Percentiles rank a stretch among this genome's conserved stretches.
These are phyloP conservation scores for Cyrtodaria siliqua DNA, from an alignment of 2,888 invertebrate genomes.

Conservation along the genomic window DNA sequence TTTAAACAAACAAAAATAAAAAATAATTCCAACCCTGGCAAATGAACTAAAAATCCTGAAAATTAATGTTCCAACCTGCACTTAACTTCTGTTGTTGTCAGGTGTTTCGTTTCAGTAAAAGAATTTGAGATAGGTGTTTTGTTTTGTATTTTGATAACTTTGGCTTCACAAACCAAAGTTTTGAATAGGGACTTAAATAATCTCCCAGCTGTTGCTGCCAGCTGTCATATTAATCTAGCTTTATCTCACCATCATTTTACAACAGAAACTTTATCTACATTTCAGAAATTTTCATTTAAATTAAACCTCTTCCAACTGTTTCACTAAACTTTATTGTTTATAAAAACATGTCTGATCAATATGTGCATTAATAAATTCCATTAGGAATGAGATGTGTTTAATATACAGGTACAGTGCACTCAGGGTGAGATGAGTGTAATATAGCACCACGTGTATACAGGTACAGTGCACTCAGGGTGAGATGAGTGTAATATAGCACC, in stretches of 20 bases:
- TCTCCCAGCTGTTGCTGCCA: slow-evolving; percentile 39
- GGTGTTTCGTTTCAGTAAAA: slow-evolving; percentile 38
- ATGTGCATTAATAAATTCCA: too few species aligned
- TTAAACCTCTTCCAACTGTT: neutral
- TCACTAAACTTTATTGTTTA: neutral
- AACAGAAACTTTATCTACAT: slow-evolving; percentile 22
- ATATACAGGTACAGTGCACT: too few species aligned
- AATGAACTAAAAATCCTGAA: too few species aligned
- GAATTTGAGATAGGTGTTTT: slow-evolving; percentile 33
- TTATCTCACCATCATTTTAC: slow-evolving; percentile 42
- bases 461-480: too few species aligned
- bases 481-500: too few species aligned
- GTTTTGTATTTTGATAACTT: slow-evolving; percentile 39
- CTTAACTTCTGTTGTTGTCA: slow-evolving; percentile 17
- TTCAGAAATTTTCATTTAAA: neutral
- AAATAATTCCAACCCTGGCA: too few species aligned
- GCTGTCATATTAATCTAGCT: slow-evolving; percentile 45
- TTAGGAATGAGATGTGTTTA: too few species aligned
- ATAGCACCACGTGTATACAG: too few species aligned
- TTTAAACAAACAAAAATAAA: too few species aligned
- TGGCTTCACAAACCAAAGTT: slow-evolving; percentile 36
- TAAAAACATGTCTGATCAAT: too few species aligned
- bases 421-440: too few species aligned
- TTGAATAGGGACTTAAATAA: slow-evolving; percentile 45
- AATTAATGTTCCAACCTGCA: neutral